phyloP scores from a whole-genome alignment of 2,888 invertebrate genomes.

The Apodemia duryi region DNA sequence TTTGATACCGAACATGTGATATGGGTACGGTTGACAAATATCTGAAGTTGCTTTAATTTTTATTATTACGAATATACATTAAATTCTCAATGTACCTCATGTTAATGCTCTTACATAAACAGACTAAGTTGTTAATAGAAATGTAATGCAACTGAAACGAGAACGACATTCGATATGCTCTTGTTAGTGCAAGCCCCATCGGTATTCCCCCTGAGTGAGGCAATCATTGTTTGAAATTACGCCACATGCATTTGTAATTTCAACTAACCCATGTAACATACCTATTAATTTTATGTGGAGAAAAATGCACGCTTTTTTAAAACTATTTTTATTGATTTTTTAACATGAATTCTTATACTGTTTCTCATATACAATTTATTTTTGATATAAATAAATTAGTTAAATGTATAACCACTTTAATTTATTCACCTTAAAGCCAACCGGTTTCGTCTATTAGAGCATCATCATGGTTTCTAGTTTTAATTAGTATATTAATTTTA shows the following conservation, averaged over 20 bases:
- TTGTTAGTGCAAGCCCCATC: not conserved
- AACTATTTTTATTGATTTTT: too few relatives aligned
- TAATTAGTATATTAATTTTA: too few relatives aligned
- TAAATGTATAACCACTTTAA: too few relatives aligned
- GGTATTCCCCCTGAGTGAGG: not conserved
- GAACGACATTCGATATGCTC: constrained; percentile 3
- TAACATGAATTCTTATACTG: too few relatives aligned
- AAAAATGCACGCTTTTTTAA: not conserved
- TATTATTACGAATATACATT: not conserved
- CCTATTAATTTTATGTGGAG: not conserved
- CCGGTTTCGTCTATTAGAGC: too few relatives aligned
- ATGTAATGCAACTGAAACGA: not conserved
- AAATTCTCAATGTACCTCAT: not conserved
- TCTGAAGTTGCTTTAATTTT: too few relatives aligned
- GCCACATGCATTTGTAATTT: constrained; percentile 5
- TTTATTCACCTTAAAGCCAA: too few relatives aligned
- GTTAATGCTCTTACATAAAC: not conserved
- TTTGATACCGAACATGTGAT: too few relatives aligned
- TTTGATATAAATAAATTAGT: too few relatives aligned
- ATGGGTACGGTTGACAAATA: too few relatives aligned
- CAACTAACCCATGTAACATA: not conserved
- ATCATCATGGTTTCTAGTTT: too few relatives aligned
- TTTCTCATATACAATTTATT: too few relatives aligned
- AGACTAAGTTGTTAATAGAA: constrained; percentile 4
- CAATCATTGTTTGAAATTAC: constrained; percentile 1